These are phyloP conservation scores for Chaetodon trifasciatus DNA, from an alignment of 2,797 vertebrate species.

Conservation along the genomic window DNA sequence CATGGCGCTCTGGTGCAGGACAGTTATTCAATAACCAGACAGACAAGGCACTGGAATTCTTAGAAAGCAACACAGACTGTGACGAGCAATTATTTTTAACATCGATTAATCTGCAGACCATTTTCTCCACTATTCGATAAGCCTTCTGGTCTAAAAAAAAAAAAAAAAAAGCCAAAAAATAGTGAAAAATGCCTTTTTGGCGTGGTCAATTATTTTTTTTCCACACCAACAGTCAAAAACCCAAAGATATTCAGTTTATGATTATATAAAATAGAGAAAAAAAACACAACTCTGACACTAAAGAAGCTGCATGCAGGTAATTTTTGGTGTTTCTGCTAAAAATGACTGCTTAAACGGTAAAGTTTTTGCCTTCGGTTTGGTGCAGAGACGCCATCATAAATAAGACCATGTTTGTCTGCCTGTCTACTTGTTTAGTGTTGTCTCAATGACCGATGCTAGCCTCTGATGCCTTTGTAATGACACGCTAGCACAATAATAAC, in stretches of 20 bases:
- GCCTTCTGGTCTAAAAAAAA: neutral
- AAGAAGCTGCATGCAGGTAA: neutral
- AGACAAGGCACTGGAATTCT: neutral
- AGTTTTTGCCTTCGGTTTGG: conserved; percentile 13
- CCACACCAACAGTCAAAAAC: neutral
- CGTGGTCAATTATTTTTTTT: conserved; percentile 1
- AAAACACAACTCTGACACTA: neutral
- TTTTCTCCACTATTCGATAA: neutral
- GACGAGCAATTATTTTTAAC: neutral
- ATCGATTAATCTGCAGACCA: neutral
- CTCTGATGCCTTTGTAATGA: conserved; percentile 84
- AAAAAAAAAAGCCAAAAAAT: too few relatives aligned
- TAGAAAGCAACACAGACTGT: neutral
- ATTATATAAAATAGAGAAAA: neutral
- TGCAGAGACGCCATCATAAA: conserved; percentile 34
- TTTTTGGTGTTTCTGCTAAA: neutral
- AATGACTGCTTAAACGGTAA: neutral
- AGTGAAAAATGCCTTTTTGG: neutral
- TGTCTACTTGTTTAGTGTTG: conserved; percentile 79
- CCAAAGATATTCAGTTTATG: neutral
- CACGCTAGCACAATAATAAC: conserved; percentile 82
- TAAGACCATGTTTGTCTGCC: conserved; percentile 60
- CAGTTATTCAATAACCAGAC: conserved; percentile 3
- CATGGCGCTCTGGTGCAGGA: neutral
- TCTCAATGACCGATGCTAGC: conserved; percentile 75